Evolutionary conservation across 2,797 vertebrate genomes (phyloP).

Genomic region (Dendrocincla fuliginosa): DNA sequence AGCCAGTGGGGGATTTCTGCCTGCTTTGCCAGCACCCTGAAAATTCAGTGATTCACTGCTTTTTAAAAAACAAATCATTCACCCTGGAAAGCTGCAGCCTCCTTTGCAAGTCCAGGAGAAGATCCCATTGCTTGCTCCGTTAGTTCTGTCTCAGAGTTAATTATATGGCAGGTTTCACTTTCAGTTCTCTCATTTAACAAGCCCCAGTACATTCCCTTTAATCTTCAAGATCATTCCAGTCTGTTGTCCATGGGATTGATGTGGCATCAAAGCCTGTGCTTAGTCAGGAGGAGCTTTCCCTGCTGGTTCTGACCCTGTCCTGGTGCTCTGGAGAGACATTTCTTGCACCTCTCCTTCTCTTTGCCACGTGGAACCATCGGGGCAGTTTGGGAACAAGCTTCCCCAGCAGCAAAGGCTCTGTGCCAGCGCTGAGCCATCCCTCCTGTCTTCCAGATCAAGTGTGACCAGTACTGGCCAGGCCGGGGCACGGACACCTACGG

Average conservation of each 20-base stretch:
- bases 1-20: constrained; percentile 19
- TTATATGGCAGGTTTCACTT: constrained; percentile 6
- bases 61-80: background rate
- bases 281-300: background rate
- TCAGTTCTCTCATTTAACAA: constrained; percentile 24
- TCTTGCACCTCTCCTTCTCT: background rate
- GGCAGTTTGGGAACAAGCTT: background rate
- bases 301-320: background rate
- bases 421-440: background rate
- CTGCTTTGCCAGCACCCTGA: constrained; percentile 25
- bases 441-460: constrained; percentile 84
- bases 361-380: background rate
- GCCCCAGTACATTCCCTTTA: background rate
- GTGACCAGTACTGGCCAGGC: constrained; percentile 97
- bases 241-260: background rate
- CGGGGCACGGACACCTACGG: constrained; percentile 94
- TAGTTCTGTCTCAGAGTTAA: background rate
- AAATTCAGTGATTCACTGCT: constrained; percentile 29
- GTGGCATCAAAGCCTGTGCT: background rate
- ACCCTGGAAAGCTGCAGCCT: constrained; percentile 7
- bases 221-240: constrained; percentile 18
- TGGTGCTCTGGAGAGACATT: background rate
- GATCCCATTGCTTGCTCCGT: background rate
- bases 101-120: background rate
- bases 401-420: background rate